Evolutionary conservation across 2,797 vertebrate genomes (phyloP).

Genomic region (Acanthurus leucopareius): DNA sequence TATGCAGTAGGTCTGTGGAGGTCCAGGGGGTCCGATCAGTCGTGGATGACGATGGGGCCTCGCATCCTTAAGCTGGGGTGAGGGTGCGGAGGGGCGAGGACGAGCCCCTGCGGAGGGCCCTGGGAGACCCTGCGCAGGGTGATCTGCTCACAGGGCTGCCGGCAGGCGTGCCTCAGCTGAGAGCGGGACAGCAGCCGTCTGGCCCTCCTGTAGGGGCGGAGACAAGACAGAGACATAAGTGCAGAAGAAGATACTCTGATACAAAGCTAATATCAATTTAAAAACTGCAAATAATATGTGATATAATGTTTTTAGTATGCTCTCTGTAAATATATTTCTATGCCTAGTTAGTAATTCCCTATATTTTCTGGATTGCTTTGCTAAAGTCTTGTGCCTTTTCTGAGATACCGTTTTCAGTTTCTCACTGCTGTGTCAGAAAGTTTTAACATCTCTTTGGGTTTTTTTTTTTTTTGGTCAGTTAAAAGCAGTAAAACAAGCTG

Average conservation of each 20-base stretch:
- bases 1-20: constrained; percentile 29
- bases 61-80: constrained; percentile 89
- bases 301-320: not conserved
- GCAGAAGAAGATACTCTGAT: constrained; percentile 31
- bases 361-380: not conserved
- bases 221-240: constrained; percentile 60
- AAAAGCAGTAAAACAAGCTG: not conserved
- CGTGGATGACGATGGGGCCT: constrained; percentile 89
- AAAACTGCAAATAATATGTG: not conserved
- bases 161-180: constrained; percentile 92
- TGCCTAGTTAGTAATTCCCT: not conserved
- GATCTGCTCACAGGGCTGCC: constrained; percentile 91
- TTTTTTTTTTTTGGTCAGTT: not conserved
- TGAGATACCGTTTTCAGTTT: not conserved
- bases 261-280: not conserved
- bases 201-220: constrained; percentile 86
- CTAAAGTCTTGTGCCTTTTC: not conserved
- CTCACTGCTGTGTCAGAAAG: too few species aligned
- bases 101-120: constrained; percentile 80
- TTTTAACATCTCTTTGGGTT: not conserved
- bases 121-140: constrained; percentile 84
- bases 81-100: constrained; percentile 85
- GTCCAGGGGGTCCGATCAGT: constrained; percentile 75
- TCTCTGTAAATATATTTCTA: not conserved
- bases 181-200: constrained; percentile 91